Evolutionary conservation across 1,140 invertebrate species (phyloP), one percentile per base, ranked within the genome.

Genomic region (Varroa destructor): DNA sequence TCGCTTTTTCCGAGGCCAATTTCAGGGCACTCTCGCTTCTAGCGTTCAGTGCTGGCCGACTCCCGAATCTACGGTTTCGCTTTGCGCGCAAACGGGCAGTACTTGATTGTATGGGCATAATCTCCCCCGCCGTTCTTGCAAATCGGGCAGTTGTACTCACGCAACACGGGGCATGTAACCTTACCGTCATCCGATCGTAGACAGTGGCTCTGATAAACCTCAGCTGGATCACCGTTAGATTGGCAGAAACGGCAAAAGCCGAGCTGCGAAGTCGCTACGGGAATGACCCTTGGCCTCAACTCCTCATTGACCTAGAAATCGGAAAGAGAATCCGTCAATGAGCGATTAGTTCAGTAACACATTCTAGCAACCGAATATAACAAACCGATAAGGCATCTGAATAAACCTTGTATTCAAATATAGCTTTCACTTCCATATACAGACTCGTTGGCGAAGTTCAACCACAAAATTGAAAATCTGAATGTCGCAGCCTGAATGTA

Each of bases 41-140:
- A 8, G 4, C 8, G 46, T 51, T 8, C 4, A 5, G 46, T 51
- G 8, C 8, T 8, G 46, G 46, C 46, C 8, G 8, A 8, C 46
- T 3, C 8, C 46, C 46, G 8, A 51, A 8, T 3, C 46, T 51
- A 51, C 8, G 61, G 61, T 37, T 67, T 67, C 1, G 61, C 61
- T 8, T 67, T 67, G 2, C 61, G 61, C 3, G 61, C 61, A 12
- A 67, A 14, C 40, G 12, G 61, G 61, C 61, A 67, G 61, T 67
- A 67, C 37, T 67, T 67, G 37, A 67, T 67, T 2, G 89, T 90
- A 77, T 91, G 89, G 1, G 89, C 87, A 14, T 79, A 75, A 71
- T 89, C 86, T 0, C 87, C 87, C n/a, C 83, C 85, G 4, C 84
- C 85, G 14, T 84, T 82, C 8, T 84, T 81, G 74, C 87, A 91